Base-by-base conservation (phyloP, 2,888 invertebrate genomes). In the Eilema depressum region DNA sequence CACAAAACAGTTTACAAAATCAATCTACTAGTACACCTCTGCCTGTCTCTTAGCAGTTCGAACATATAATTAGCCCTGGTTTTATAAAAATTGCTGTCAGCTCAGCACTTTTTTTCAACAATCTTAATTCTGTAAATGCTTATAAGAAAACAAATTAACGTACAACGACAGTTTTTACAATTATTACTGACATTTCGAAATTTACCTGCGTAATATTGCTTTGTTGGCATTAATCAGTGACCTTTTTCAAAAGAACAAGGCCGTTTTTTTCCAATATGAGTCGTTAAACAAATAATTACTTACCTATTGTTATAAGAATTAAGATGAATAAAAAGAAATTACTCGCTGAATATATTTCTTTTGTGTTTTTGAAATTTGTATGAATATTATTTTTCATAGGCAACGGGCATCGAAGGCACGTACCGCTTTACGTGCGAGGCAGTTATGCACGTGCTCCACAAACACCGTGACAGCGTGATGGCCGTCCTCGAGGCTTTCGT, bases 401-500 rank as follows among this genome's bases (percentile, higher is more conserved):
- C 99, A 23, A 99, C 99, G 0, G 99, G 99, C 65, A 99, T 99
- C 79, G 99, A 99, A 89, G 99, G 99, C 68, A 99, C 98, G 26
- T 99, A 99, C 90, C 96, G 99, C 14, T 97, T 98, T 85, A 99
- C 99, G 0, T 99, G 99, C 92, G 99, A 99, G 89, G 98, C 98
- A 14, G 99, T 99, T 0, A 99, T 99, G 98, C 96, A 98, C 61
- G 99, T 99, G 8, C 92, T 99, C 20, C 97, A 98, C 78, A 96
- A 98, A 63, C 99, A 99, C 90, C 98, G 99, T 85, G 99, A 99
- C 95, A 99, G 99, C 86, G 95, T 99, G 68, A 99, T 99, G 99
- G 99, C 99, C 1, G 99, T 99, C 0, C 94, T 99, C 53, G 99
- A 99, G 89, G 99, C 99, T 0, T 99, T 99, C 91, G 99, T 99